Evolutionary conservation across 2,888 invertebrate genomes (phyloP), one percentile per base, ranked within the genome.

Genomic region (Spilarctia lutea): DNA sequence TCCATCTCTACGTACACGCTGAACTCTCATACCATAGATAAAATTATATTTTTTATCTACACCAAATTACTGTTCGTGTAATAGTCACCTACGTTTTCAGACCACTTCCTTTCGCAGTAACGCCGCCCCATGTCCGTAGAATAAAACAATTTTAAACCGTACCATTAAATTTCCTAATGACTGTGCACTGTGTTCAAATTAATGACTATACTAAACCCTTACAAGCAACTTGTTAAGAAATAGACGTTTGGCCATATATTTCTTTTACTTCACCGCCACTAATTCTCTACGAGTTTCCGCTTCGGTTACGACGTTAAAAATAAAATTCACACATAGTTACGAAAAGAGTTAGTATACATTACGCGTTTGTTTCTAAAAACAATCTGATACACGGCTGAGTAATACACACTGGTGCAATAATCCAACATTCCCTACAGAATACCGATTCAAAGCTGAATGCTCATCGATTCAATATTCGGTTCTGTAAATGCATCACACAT

Each of bases 341-440:
- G 81, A 88, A 87, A 86, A 85, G 84, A 86, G 86, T 88, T 82
- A 79, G 85, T 90, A 87, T 85, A 86, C 88, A 86, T 87, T 84
- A 85, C 79, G 78, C 87, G 87, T 91, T 91, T 90, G 90, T 90
- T 92, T 87, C 88, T 89, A 89, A 91, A 92, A 93, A 93, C 92
- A 92, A 93, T 93, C 91, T 90, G 88, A 89, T 90, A 90, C 84
- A 85, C 88, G 84, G 87, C 86, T 87, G 88, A 89, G 86, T 88
- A 88, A 89, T 88, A 90, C 88, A 88, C 90, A 90, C 89, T 87
- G 83, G 82, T 81, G 86, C 88, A 86, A 84, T 85, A 88, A 86
- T 88, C 87, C 89, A 87, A 90, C 91, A 89, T 92, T 90, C 89
- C 89, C 83, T 86, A 86, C 88, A 83, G 85, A 85, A 84, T 86